Conservation (phyloP, 2,888 invertebrate genomes). For the Heliconius hortense region DNA sequence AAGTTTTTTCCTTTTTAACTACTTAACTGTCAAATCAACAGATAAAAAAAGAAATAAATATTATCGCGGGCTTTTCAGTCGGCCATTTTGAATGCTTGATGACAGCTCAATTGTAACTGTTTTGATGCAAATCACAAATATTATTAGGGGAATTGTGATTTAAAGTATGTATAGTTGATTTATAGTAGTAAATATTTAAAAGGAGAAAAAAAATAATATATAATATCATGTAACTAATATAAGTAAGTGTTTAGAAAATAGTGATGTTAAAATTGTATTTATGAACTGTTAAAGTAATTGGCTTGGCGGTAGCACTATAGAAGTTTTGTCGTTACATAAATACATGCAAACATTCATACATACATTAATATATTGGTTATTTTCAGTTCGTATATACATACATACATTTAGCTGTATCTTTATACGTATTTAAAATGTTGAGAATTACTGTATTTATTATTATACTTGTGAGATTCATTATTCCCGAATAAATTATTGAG, state of each 20-base stretch:
- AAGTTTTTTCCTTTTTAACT: conserved; percentile 9
- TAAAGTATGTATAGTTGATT: conserved; percentile 78
- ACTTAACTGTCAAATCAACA: conserved; percentile 29
- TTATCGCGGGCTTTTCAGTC: conserved; percentile 51
- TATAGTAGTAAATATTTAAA: conserved; percentile 71
- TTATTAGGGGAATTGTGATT: conserved; percentile 79
- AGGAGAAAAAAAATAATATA: conserved; percentile 66
- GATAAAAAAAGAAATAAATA: conserved; percentile 25
- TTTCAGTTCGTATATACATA: conserved; percentile 36
- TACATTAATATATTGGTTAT: conserved; percentile 39
- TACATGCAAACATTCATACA: conserved; percentile 8
- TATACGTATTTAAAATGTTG: conserved; percentile 72
- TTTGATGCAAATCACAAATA: conserved; percentile 64
- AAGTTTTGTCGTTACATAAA: conserved; percentile 42
- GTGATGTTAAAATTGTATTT: conserved; percentile 68
- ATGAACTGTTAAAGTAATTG: conserved; percentile 50
- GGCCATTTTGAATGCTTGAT: conserved; percentile 50
- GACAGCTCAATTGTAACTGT: conserved; percentile 50
- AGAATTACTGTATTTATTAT: conserved; percentile 72
- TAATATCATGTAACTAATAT: conserved; percentile 67
- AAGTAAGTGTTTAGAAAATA: conserved; percentile 75
- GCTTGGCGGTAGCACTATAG: conserved; percentile 42
- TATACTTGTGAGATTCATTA: conserved; percentile 70
- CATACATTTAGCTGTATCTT: conserved; percentile 51
- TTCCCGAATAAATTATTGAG: conserved; percentile 79